Evolutionary conservation across 2,797 vertebrate genomes (phyloP).

Genomic region (Lindbergichthys nudifrons): DNA sequence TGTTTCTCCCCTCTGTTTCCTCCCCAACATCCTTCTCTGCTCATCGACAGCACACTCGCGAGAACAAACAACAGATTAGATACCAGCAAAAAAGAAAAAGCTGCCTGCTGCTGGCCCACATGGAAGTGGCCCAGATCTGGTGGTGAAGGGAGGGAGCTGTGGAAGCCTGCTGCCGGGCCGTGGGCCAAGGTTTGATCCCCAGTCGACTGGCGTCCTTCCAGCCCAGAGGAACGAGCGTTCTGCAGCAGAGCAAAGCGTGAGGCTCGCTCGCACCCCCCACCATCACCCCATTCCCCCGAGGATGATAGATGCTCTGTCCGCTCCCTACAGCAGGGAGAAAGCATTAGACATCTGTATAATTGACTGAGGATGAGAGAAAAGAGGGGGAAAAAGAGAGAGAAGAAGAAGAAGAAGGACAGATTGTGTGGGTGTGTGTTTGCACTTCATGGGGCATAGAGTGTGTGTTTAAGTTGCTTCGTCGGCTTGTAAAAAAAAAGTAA

Average conservation of each 20-base stretch:
- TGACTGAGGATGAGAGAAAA: constrained; percentile 80
- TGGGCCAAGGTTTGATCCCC: constrained; percentile 80
- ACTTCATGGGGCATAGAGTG: constrained; percentile 46
- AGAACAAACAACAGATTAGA: constrained; percentile 81
- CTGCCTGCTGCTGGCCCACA: constrained; percentile 77
- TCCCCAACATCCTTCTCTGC: constrained; percentile 65
- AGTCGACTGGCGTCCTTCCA: constrained; percentile 81
- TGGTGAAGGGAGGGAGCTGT: constrained; percentile 72
- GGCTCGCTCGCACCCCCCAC: constrained; percentile 53
- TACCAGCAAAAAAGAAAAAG: constrained; percentile 52
- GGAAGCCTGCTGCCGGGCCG: constrained; percentile 72
- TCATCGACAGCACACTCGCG: constrained; percentile 71
- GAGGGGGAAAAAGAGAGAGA: constrained; percentile 37
- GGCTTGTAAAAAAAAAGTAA: constrained; percentile 41
- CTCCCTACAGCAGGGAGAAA: constrained; percentile 75
- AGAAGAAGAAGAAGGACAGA: constrained; percentile 46
- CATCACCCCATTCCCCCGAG: constrained; percentile 50
- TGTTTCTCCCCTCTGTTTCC: constrained; percentile 63
- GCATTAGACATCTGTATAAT: constrained; percentile 85
- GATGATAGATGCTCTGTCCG: constrained; percentile 82
- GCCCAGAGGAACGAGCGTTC: constrained; percentile 73
- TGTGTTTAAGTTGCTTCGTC: constrained; percentile 51
- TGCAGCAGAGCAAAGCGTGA: constrained; percentile 67
- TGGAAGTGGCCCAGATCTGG: constrained; percentile 81
- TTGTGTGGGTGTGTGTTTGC: constrained; percentile 66